Conservation (phyloP, 2,888 invertebrate species). For the Eledone cirrhosa region DNA sequence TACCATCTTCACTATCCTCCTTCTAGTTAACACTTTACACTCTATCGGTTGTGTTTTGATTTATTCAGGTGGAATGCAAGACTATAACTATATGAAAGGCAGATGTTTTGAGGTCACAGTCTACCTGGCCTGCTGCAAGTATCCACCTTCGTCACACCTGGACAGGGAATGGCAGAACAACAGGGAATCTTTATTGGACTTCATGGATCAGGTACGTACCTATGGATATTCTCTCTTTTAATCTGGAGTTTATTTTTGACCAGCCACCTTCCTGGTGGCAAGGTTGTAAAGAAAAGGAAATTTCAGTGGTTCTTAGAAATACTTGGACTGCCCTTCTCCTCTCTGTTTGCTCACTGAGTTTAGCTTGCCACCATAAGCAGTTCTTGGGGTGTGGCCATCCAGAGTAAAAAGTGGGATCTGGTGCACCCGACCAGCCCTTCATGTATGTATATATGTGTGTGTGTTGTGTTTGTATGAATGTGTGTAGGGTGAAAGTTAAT, state of each 20-base stretch:
- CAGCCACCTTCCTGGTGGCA: too few species aligned
- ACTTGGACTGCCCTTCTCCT: background rate
- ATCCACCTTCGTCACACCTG: slow-evolving; percentile 45
- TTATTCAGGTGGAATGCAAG: slow-evolving; percentile 60
- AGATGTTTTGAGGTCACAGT: slow-evolving; percentile 63
- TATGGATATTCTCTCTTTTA: too few species aligned
- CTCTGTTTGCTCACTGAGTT: background rate
- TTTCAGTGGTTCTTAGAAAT: too few species aligned
- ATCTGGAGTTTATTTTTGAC: too few species aligned
- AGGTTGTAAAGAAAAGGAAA: too few species aligned
- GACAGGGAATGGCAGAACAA: slow-evolving; percentile 61
- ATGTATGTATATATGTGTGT: background rate
- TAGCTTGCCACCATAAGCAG: too few species aligned
- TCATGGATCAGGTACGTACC: slow-evolving; percentile 56
- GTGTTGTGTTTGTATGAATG: too few species aligned
- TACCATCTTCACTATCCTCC: background rate
- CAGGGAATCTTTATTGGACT: slow-evolving; percentile 58
- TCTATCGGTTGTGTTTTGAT: background rate
- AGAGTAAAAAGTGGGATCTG: too few species aligned
- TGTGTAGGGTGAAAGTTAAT: too few species aligned
- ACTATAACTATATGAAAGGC: slow-evolving; percentile 61
- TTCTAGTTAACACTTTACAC: too few species aligned
- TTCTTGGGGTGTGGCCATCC: background rate
- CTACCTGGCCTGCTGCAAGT: slow-evolving; percentile 62
- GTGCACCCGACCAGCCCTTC: too few species aligned